A percentile compares a stretch with the other conserved stretches of the same genome.
Conservation (phyloP, 2,797 vertebrate species). For the Tokudaia muenninki region DNA sequence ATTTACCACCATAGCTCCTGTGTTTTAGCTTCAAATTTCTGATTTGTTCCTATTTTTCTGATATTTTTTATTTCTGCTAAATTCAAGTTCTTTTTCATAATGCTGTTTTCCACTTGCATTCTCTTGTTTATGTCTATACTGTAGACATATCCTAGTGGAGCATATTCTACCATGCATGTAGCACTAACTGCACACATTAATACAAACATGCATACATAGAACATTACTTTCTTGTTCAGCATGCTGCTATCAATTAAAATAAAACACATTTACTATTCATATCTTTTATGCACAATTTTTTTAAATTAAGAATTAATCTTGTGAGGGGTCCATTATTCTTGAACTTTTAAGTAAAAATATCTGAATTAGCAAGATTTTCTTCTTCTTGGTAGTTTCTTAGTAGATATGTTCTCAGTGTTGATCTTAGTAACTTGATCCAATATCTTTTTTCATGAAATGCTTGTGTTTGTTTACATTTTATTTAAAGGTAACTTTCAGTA, state of each 20-base stretch:
- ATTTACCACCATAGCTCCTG: neutral
- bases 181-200: neutral
- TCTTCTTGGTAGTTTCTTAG: neutral
- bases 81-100: neutral
- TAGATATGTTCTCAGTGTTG: neutral
- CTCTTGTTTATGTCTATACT: neutral
- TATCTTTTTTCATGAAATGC: neutral
- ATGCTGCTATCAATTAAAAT: neutral
- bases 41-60: neutral
- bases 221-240: neutral
- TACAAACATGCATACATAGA: neutral
- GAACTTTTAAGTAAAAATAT: neutral
- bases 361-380: neutral
- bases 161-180: neutral
- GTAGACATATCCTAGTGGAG: neutral
- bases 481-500: neutral
- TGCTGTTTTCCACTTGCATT: neutral
- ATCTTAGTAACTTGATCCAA: neutral
- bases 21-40: neutral
- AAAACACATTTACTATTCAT: neutral
- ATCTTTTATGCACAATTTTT: neutral
- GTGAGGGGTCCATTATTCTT: neutral
- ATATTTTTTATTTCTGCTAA: neutral
- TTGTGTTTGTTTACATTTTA: neutral
- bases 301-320: neutral